Base-by-base conservation (phyloP, 1,140 invertebrate species). In the Psix sp. region DNA sequence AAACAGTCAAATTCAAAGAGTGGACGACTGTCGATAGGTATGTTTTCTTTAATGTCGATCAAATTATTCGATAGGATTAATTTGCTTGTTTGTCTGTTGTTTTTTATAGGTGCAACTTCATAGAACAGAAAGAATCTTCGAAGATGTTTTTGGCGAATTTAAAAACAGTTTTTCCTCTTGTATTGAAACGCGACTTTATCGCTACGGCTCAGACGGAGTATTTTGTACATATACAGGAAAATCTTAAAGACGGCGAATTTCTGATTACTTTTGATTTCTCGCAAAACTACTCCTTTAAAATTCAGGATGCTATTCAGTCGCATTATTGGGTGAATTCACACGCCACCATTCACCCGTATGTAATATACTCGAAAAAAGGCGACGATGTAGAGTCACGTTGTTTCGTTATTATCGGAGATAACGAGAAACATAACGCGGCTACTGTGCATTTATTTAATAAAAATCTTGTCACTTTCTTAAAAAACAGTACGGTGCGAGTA, bases 261-360 rank as follows among this genome's bases (percentile, higher is more conserved):
- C 14, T 46, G 4, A 13, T 46, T 3, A 46, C 43, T 14, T 7
- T 29, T 14, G 24, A 46, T 46, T 46, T 46, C 29, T 46, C 43
- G 2, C 20, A 46, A 29, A 46, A 46, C 15, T 29, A 24, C n/a
- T 6, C 20, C 1, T 26, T 46, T 29, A 5, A 13, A 4, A 29
- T 46, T 31, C 20, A 29, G 11, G 24, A 46, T 46, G 43, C 43
- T 15, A 46, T 46, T 46, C 43, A 46, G 10, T 46, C 43, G 9
- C 21, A 26, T 15, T 29, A 46, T 29, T 46, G 21, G 6, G n/a
- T 15, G 4, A 46, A 46, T 7, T 5, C 14, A 2, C 24, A 46
- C 5, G 43, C n/a, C 7, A 46, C 18, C 4, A 5, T 46, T 13
- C 43, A 46, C 14, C 10, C n/a, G 3, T 46, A 46, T 15, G 43